phyloP scores from a whole-genome alignment of 2,888 invertebrate species.

The Acronicta leporina region DNA sequence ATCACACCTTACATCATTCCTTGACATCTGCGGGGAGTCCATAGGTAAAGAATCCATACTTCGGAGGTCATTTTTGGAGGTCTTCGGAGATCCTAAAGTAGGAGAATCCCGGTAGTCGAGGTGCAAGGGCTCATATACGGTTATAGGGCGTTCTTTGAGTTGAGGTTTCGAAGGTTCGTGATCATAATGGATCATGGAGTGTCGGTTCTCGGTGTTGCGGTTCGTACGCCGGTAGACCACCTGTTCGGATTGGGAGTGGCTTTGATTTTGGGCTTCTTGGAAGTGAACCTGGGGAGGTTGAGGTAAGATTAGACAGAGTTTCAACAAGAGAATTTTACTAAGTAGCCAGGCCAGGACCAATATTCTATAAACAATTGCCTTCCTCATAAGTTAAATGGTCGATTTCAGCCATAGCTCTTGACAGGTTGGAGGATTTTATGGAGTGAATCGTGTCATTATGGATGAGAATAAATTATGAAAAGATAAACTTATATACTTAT shows the following conservation, averaged over 20 bases:
- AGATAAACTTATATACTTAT: too few relatives aligned
- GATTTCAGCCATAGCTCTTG: too few relatives aligned
- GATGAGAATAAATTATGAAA: too few relatives aligned
- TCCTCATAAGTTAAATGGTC: too few relatives aligned
- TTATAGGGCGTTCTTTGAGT: slow-evolving; percentile 81
- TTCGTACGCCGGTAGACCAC: slow-evolving; percentile 81
- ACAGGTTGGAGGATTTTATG: too few relatives aligned
- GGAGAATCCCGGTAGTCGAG: slow-evolving; percentile 84
- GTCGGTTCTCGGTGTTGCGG: slow-evolving; percentile 81
- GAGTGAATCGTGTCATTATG: too few relatives aligned
- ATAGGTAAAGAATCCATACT: slow-evolving; percentile 84
- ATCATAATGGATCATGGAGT: slow-evolving; percentile 87
- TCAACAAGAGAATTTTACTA: too few relatives aligned
- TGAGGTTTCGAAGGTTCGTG: slow-evolving; percentile 80
- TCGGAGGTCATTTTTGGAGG: slow-evolving; percentile 77
- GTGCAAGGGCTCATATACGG: slow-evolving; percentile 84
- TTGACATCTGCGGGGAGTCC: slow-evolving; percentile 82
- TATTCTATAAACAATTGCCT: too few relatives aligned
- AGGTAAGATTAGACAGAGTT: background rate
- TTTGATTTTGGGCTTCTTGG: slow-evolving; percentile 74
- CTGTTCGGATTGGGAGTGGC: slow-evolving; percentile 64
- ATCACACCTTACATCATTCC: slow-evolving; percentile 79
- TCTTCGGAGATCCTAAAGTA: slow-evolving; percentile 80
- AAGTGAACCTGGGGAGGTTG: slow-evolving; percentile 77
- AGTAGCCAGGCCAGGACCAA: too few relatives aligned